phyloP scores from a whole-genome alignment of 2,113 vertebrate genomes.

The Fulmarus glacialis region DNA sequence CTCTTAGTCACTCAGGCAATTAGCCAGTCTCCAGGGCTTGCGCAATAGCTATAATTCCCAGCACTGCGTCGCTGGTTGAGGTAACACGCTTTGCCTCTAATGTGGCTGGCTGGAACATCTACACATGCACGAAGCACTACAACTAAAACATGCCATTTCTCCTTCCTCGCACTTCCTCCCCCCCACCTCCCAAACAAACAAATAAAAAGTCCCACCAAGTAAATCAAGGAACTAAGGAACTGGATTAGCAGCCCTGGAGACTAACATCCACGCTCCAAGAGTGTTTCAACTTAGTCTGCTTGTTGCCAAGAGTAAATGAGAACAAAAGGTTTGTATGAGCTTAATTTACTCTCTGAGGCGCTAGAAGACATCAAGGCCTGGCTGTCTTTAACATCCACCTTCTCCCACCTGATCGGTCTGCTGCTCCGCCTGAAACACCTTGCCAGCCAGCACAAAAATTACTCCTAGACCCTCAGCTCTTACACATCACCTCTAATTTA shows the following conservation, averaged over 20 bases:
- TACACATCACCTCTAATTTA: not conserved
- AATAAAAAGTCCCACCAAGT: not conserved
- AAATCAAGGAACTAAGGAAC: not conserved
- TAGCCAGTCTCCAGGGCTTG: not conserved
- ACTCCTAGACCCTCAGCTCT: not conserved
- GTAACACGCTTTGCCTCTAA: not conserved
- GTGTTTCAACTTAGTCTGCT: not conserved
- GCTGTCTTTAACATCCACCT: not conserved
- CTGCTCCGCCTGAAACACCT: not conserved
- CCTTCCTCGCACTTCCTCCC: not conserved
- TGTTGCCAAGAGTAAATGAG: not conserved
- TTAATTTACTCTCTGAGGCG: not conserved
- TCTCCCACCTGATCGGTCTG: not conserved
- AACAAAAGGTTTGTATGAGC: not conserved
- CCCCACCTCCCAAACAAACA: not conserved
- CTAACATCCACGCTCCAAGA: not conserved
- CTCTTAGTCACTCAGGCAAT: not conserved
- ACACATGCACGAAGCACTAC: not conserved
- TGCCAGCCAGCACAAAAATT: not conserved
- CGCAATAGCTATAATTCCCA: not conserved
- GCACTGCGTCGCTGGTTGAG: not conserved
- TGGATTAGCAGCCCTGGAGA: not conserved
- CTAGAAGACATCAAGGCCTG: not conserved
- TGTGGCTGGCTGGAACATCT: accelerated
- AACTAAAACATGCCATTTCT: not conserved